These are phyloP conservation scores for Echinops telfairi DNA, from an alignment of 2,113 vertebrate species.

Conservation along the genomic window DNA sequence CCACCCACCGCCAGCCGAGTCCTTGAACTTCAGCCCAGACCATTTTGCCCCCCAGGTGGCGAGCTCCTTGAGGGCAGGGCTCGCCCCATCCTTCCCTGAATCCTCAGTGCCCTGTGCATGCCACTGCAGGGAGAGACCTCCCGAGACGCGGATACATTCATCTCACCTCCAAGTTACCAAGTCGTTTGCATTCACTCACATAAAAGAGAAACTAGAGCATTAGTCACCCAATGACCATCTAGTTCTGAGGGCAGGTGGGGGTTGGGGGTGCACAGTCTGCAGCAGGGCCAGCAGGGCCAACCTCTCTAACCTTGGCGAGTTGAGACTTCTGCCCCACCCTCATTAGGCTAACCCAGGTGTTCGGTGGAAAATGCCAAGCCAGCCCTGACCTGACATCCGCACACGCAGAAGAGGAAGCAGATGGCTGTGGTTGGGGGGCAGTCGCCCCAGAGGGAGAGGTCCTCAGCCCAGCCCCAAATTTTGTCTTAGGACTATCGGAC, in stretches of 20 bases:
- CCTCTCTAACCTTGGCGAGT: not conserved
- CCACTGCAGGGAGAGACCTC: not conserved
- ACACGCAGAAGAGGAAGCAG: constrained; percentile 71
- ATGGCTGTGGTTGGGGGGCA: constrained; percentile 52
- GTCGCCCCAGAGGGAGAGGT: not conserved
- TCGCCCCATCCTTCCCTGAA: not conserved
- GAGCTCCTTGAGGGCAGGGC: not conserved
- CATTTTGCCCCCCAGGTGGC: not conserved
- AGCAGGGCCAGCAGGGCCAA: not conserved
- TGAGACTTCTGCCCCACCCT: constrained; percentile 78
- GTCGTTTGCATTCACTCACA: not conserved
- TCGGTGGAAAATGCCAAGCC: constrained; percentile 80
- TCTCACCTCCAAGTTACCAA: not conserved
- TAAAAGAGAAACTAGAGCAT: not conserved
- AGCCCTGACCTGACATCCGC: constrained; percentile 77
- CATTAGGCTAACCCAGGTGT: constrained; percentile 78
- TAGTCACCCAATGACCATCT: not conserved
- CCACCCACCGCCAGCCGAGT: not conserved
- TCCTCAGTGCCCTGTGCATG: not conserved
- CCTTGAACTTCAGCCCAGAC: not conserved
- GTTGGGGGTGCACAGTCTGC: not conserved
- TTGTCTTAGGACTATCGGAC: not conserved
- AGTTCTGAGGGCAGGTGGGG: not conserved
- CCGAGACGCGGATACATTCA: not conserved
- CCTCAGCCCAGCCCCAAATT: not conserved